A percentile compares a stretch with the other conserved stretches of the same genome.
Conservation (phyloP, 1,140 invertebrate genomes). For the Drosophila ambigua region DNA sequence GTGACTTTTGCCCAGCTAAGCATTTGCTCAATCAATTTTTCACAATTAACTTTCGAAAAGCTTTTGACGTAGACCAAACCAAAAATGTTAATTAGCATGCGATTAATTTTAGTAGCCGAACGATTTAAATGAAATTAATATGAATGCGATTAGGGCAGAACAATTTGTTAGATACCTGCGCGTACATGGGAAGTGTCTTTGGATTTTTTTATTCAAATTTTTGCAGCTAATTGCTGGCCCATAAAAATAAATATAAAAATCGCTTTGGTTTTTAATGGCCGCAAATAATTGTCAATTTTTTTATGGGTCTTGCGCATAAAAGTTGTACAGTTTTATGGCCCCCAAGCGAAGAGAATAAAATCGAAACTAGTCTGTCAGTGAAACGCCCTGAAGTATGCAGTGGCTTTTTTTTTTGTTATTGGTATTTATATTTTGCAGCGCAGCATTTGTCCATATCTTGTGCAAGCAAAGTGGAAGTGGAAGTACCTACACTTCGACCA, state of each 20-base stretch:
- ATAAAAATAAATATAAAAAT: slow-evolving; percentile 69
- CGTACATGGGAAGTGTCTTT: not conserved
- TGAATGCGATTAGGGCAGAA: slow-evolving; percentile 52
- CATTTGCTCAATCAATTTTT: slow-evolving; percentile 74
- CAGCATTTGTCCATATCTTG: slow-evolving; percentile 7
- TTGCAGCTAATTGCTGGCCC: slow-evolving; percentile 59
- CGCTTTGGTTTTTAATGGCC: slow-evolving; percentile 60
- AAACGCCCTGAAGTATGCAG: slow-evolving; percentile 53
- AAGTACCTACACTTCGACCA: not conserved
- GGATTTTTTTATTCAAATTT: slow-evolving; percentile 31
- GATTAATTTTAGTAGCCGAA: slow-evolving; percentile 34
- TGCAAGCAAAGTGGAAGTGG: not conserved
- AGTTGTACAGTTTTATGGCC: slow-evolving; percentile 43
- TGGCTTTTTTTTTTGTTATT: slow-evolving; percentile 6
- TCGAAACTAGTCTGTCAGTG: slow-evolving; percentile 21
- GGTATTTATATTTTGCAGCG: not conserved
- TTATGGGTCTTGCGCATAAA: slow-evolving; percentile 52
- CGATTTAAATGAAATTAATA: slow-evolving; percentile 69
- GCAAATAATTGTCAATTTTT: slow-evolving; percentile 72
- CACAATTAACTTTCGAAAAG: slow-evolving; percentile 73
- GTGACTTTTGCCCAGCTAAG: slow-evolving; percentile 27
- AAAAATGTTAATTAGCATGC: slow-evolving; percentile 53
- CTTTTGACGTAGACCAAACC: slow-evolving; percentile 12
- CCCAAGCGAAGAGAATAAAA: not conserved
- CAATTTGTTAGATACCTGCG: slow-evolving; percentile 18